Percentiles rank a stretch among this genome's conserved stretches.
Evolutionary conservation across 2,113 vertebrate species (phyloP).

Genomic region (Tragelaphus imberbis): DNA sequence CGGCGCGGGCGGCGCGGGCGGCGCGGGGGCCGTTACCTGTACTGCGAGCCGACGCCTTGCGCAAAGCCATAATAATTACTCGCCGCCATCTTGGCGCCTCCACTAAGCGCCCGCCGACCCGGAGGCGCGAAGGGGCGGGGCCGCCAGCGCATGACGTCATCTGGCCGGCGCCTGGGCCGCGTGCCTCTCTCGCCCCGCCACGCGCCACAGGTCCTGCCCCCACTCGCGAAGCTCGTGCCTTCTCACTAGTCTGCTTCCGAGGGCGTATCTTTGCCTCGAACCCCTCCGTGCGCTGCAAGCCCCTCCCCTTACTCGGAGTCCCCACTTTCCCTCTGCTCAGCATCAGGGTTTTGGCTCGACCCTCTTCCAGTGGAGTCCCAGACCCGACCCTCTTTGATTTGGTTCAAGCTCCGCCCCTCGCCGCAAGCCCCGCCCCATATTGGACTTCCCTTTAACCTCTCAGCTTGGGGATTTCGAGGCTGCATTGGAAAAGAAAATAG

Average conservation of each 20-base stretch:
- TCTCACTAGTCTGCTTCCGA: fast-evolving
- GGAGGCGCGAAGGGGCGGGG: background rate
- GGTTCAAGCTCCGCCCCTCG: background rate
- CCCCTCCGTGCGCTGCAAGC: background rate
- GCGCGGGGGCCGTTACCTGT: constrained; percentile 80
- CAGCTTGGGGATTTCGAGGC: too few relatives aligned
- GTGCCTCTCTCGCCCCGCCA: background rate
- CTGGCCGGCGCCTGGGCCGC: background rate
- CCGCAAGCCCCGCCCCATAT: background rate
- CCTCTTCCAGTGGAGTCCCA: background rate
- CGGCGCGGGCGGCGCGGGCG: background rate
- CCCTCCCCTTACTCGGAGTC: background rate
- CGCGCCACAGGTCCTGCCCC: background rate
- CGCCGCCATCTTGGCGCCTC: constrained; percentile 87
- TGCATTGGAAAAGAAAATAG: background rate
- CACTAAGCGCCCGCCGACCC: background rate
- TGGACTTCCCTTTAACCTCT: background rate
- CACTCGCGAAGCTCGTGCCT: background rate
- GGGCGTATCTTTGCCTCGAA: fast-evolving
- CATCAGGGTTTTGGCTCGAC: too few relatives aligned
- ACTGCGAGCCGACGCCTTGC: constrained; percentile 80
- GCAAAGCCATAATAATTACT: constrained; percentile 82
- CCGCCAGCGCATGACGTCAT: background rate
- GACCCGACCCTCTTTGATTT: background rate
- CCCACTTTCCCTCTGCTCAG: too few relatives aligned